phyloP scores from a whole-genome alignment of 2,888 invertebrate species.

The Dysmachus trigonus region DNA sequence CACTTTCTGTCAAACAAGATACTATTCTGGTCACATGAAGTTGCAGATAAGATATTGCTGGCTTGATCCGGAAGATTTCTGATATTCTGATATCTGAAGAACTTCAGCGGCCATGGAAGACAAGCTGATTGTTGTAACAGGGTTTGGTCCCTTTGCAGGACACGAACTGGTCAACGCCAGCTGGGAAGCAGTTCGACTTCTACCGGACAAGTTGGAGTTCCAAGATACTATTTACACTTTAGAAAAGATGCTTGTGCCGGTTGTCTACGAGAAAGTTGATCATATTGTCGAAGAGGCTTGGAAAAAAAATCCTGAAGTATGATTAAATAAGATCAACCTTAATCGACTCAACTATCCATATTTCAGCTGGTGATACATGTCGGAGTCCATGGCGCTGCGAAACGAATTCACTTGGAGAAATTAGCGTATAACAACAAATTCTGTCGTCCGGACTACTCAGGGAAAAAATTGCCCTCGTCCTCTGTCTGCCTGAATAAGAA shows the following conservation, averaged over 20 bases:
- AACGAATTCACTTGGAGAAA: constrained; percentile 60
- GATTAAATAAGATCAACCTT: background rate
- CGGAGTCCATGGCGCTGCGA: constrained; percentile 60
- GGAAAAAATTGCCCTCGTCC: constrained; percentile 53
- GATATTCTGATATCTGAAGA: background rate
- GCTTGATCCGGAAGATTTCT: background rate
- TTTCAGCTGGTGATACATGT: constrained; percentile 62
- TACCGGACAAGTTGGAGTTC: constrained; percentile 62
- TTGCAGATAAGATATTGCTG: background rate
- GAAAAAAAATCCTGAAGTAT: constrained; percentile 71
- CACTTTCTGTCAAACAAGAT: background rate
- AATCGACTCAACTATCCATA: background rate
- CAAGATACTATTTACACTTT: constrained; percentile 65
- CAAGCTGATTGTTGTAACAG: constrained; percentile 68
- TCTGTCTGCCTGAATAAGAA: constrained; percentile 54
- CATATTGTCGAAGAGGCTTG: constrained; percentile 70
- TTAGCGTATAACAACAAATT: constrained; percentile 62
- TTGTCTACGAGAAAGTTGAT: constrained; percentile 73
- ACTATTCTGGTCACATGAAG: background rate
- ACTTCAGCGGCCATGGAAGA: constrained; percentile 8
- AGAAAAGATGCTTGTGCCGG: constrained; percentile 69
- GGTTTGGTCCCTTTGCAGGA: constrained; percentile 80
- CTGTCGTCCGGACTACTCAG: constrained; percentile 58
- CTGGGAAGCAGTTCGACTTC: constrained; percentile 77
- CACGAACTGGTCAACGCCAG: constrained; percentile 76